phyloP scores from a whole-genome alignment of 2,888 invertebrate genomes.

The Cerastis rubricosa region DNA sequence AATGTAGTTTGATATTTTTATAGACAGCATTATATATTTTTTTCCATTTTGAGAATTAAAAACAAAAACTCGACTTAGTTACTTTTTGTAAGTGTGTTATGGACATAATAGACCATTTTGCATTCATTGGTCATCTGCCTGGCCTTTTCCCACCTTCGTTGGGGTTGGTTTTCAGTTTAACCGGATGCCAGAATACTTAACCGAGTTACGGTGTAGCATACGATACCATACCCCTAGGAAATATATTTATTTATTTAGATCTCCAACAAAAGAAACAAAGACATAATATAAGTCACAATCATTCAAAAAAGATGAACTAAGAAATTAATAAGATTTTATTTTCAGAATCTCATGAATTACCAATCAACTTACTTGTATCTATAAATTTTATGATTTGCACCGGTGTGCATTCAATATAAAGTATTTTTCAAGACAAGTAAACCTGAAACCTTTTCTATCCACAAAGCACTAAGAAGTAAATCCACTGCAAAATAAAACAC shows the following conservation, averaged over 20 bases:
- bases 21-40: background rate
- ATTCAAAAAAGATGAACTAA: background rate
- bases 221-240: background rate
- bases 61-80: no score
- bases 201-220: no score
- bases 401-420: background rate
- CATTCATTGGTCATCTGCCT: background rate
- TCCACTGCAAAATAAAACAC: constrained; percentile 9
- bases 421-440: background rate
- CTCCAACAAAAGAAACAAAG: background rate
- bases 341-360: background rate
- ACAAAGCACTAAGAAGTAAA: background rate
- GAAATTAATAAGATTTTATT: background rate
- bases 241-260: background rate
- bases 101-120: no score
- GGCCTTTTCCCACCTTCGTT: background rate
- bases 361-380: background rate
- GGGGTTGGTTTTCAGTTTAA: background rate
- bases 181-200: no score
- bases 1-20: background rate
- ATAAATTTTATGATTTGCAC: background rate
- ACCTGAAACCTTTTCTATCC: background rate
- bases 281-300: background rate
- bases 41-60: background rate
- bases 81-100: no score